Evolutionary conservation across 2,113 vertebrate genomes (phyloP), one percentile per base, ranked within the genome.

Genomic region (Scatophagus argus): DNA sequence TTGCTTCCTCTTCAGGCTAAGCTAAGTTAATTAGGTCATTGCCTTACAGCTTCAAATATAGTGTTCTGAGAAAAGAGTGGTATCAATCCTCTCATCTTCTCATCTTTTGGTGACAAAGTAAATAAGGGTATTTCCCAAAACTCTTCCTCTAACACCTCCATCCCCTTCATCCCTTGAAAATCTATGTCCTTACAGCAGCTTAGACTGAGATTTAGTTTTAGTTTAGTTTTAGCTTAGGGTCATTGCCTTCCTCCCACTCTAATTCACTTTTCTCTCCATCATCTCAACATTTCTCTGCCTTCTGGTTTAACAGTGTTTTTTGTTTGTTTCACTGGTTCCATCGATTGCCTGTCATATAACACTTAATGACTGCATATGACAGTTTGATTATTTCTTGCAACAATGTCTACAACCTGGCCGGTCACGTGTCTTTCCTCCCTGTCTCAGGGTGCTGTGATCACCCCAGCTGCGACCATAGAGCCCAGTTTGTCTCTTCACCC

Each of bases 401-500:
- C 19, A 36, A 12, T 12, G 31, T 73, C 10, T 77, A 3, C 72
- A 75, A 67, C 11, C 9, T 13, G 0, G 7, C 12, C 51, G 13
- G 4, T 41, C 54, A 1, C 61, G 76, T 78, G 27, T 86, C 36
- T 11, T 74, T 81, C 29, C 59, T 36, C 44, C 73, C 64, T 61
- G 41, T 64, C 52, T 71, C 88, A 99, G 98, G 98, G 97, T 95
- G 97, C 98, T 96, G 97, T 99, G 95, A 97, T 99, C 90, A 97
- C 97, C 47, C 97, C 98, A 29, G 80, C 91, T 14, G 46, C 92
- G 70, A 94, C 97, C 88, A 97, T 99, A 93, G 98, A 99, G 94
- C 97, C 98, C 90, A 96, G 97, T 85, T 96, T 99, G 95, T 97
- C 98, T 93, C 97, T 99, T 93, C 98, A 98, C 94, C 97, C 97